These are phyloP conservation scores for Hemibagrus wyckioides DNA, from an alignment of 2,113 vertebrate genomes.

Conservation along the genomic window DNA sequence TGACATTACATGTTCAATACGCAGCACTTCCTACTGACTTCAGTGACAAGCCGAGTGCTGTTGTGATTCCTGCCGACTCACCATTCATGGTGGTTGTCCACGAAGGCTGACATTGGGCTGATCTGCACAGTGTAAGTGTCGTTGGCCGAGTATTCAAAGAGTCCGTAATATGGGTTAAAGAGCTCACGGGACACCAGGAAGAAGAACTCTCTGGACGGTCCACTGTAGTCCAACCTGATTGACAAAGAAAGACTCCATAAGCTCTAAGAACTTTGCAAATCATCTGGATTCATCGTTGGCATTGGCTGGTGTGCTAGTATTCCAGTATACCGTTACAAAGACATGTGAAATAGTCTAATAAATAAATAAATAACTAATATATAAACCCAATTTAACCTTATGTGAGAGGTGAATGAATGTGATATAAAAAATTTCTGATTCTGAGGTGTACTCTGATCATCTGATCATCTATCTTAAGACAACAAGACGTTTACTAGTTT, in stretches of 20 bases:
- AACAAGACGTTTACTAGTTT: background rate
- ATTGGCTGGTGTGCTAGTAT: background rate
- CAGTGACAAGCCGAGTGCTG: conserved; percentile 5
- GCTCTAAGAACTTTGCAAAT: background rate
- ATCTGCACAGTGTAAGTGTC: conserved; percentile 99
- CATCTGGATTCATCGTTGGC: background rate
- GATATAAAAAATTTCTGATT: too few species aligned
- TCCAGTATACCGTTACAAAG: background rate
- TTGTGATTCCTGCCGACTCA: conserved; percentile 66
- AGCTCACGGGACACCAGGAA: conserved; percentile 98
- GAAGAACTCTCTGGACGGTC: conserved; percentile 97
- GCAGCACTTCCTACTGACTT: background rate
- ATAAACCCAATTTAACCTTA: too few species aligned
- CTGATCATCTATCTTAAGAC: too few species aligned
- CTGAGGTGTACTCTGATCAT: background rate
- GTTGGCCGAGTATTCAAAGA: conserved; percentile 98
- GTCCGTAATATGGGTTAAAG: conserved; percentile 97
- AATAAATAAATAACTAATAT: background rate
- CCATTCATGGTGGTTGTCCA: conserved; percentile 99
- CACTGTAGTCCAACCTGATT: conserved; percentile 94
- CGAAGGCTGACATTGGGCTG: conserved; percentile 99
- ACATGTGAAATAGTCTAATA: background rate
- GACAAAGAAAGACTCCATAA: conserved; percentile 19
- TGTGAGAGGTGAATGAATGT: too few species aligned
- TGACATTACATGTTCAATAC: background rate